A percentile compares a stretch with the other conserved stretches of the same genome.
These are phyloP conservation scores for Perdita meconis DNA, from an alignment of 2,888 invertebrate species.

Conservation along the genomic window DNA sequence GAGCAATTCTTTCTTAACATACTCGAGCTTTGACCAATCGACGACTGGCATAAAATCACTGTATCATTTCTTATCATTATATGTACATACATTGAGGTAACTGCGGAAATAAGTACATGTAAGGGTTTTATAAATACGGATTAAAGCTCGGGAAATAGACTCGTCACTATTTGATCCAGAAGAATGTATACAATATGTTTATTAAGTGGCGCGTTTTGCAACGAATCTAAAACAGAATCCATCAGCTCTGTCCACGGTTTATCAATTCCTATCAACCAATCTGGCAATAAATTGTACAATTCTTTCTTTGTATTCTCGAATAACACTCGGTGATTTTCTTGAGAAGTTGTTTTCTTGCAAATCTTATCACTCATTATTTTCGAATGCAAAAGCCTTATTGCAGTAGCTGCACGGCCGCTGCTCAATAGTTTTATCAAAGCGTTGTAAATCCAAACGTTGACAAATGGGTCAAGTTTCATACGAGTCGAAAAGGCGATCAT, in stretches of 20 bases:
- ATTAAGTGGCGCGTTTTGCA: conserved; percentile 86
- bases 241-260: conserved; percentile 78
- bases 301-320: conserved; percentile 76
- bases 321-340: conserved; percentile 61
- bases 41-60: no score
- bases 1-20: no score
- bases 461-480: conserved; percentile 74
- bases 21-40: no score
- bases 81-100: no score
- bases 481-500: conserved; percentile 76
- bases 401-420: conserved; percentile 79
- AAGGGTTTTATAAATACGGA: conserved; percentile 10
- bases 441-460: conserved; percentile 74
- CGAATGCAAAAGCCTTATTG: conserved; percentile 78
- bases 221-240: conserved; percentile 79
- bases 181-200: conserved; percentile 91
- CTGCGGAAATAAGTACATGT: no score
- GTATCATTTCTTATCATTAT: no score
- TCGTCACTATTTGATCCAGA: conserved; percentile 90
- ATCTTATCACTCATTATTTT: conserved; percentile 72
- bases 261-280: conserved; percentile 78
- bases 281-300: conserved; percentile 76
- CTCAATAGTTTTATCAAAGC: conserved; percentile 77
- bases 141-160: conserved; percentile 90
- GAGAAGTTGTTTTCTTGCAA: conserved; percentile 42